These are phyloP conservation scores for Mamestra brassicae DNA, from an alignment of 2,888 invertebrate genomes.

Conservation along the genomic window DNA sequence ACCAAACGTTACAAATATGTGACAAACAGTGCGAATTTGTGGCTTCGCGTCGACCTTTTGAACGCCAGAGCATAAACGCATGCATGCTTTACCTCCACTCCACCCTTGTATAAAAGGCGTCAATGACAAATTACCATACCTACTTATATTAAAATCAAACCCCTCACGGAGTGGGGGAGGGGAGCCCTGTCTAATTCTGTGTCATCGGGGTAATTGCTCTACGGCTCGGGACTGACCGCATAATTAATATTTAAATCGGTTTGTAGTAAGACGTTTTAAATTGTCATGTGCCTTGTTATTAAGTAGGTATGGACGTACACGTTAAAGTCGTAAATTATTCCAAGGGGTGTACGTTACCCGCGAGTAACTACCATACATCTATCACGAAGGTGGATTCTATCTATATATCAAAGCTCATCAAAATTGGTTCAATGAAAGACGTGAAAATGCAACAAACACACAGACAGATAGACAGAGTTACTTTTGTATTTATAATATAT, in stretches of 20 bases:
- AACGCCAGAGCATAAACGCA: too few species aligned
- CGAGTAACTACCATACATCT: too few species aligned
- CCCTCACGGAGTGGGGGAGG: background rate
- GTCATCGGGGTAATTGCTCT: slow-evolving; percentile 1
- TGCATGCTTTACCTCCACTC: background rate
- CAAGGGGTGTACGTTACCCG: too few species aligned
- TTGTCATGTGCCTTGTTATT: background rate
- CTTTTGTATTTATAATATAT: too few species aligned
- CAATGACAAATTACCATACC: slow-evolving; percentile 19
- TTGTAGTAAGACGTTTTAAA: background rate
- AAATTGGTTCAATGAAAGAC: too few species aligned
- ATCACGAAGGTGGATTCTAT: too few species aligned
- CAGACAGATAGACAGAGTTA: too few species aligned
- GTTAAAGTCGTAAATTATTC: too few species aligned
- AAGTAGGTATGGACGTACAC: background rate
- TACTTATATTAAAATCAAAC: slow-evolving; percentile 16
- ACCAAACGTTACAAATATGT: too few species aligned
- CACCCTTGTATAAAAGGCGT: background rate
- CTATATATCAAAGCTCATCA: too few species aligned
- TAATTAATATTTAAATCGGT: slow-evolving; percentile 4
- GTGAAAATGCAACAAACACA: too few species aligned
- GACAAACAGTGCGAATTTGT: background rate
- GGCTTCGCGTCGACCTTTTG: too few species aligned
- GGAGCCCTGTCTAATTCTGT: background rate
- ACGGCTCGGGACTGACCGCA: background rate